Base-by-base conservation (phyloP, 1,140 invertebrate species). In the Lepidurus arcticus region DNA sequence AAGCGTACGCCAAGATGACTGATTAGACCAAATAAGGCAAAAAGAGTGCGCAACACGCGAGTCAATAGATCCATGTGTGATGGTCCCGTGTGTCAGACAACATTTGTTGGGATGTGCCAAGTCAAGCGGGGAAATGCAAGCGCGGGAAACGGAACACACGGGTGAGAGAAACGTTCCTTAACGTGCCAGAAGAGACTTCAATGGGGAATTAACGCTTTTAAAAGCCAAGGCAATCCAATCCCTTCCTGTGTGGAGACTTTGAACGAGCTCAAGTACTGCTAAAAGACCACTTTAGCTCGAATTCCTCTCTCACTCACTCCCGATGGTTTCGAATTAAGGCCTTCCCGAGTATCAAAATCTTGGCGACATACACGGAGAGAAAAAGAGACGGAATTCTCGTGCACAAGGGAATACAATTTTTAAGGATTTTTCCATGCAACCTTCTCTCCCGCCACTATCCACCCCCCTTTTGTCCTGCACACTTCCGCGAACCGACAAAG, bases 1-100 rank as follows among this genome's bases (percentile, higher is more conserved):
- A 65, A 65, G 13, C 16, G 53, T 21, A 65, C 53, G 53, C 53
- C 53, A 65, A 65, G 53, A 65, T 65, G 53, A 65, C 53, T 65
- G 53, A 65, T 65, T 65, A 65, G 53, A 65, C 21, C 5, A 9
- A 65, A 65, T n/a, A 65, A 65, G 53, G 53, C 53, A 21, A 21
- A 65, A 65, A 65, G 53, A 21, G 53, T 65, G n/a, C 16, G 16
- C 16, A 65, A n/a, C 16, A 21, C 4, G 9, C 53, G 53, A 65
- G 53, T n/a, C 16, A 21, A 21, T 65, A 13, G 21, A 65, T 65
- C 53, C 53, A 65, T n/a, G 53, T 65, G 53, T 65, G 53, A 65
- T 65, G 53, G 16, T 65, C 16, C 53, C 16, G 16, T 65, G 16
- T 16, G 53, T 65, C 21, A 9, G 53, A 65, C 16, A 65, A 65